Base-by-base conservation (phyloP, 2,797 vertebrate species). In the Chrosomus eos region DNA sequence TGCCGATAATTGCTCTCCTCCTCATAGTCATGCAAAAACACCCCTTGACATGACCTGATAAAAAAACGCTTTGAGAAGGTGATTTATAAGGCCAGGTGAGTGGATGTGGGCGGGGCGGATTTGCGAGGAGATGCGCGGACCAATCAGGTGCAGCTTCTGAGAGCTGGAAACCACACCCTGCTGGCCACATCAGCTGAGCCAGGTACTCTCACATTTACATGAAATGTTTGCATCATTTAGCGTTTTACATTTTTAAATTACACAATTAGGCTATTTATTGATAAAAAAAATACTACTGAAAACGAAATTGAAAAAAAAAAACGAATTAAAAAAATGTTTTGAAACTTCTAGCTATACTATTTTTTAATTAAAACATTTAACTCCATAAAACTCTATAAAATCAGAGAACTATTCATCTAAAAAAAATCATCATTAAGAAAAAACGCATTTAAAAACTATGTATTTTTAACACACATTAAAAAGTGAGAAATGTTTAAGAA, bases 31-130 rank as follows among this genome's bases (percentile, higher is more conserved):
- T 26, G 0, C 0, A 4, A 21, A 0, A 1, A 5, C 0, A 18
- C 2, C 58, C 36, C 16, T 45, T 62, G 6, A 67, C 45, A 71
- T 66, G 19, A 72, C 66, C 76, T 40, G 11, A 38, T 38, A 38
- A 0, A 55, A 4, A 0, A 0, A 7, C 0, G n/a, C 5, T 1
- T 4, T 31, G 6, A 72, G 4, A 40, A 14, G 60, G 43, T 60
- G 1, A 45, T 86, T 89, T 87, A 89, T 88, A 88, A 85, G 62
- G 78, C 86, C 89, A 89, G 89, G 86, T 89, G 81, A 83, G 77
- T 40, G 40, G 80, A 43, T 28, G 74, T 85, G 83, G 58, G 1
- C 5, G 38, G 38, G 53, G 58, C 43, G 66, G 13, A 75, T 67
- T 28, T 60, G 73, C 76, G 51, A 68, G 1, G 10, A 75, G 43